Percentiles rank a stretch among this genome's conserved stretches.
These are phyloP conservation scores for Cebidichthys violaceus DNA, from an alignment of 2,113 vertebrate species.

Conservation along the genomic window DNA sequence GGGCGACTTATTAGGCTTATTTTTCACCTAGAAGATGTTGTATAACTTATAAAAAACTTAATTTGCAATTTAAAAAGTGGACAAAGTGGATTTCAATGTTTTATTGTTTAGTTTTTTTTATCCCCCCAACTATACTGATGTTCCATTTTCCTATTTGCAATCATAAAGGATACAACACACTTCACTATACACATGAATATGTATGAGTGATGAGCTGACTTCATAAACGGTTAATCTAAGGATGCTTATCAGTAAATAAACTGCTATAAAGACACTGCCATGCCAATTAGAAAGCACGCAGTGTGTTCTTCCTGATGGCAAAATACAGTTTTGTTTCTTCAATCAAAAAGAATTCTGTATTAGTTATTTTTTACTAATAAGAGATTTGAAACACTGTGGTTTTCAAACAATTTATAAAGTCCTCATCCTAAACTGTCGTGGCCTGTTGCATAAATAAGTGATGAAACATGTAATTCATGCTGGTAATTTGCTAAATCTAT, in stretches of 20 bases:
- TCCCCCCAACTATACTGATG: background rate
- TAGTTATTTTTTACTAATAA: background rate
- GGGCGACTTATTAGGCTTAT: no score
- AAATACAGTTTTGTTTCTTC: background rate
- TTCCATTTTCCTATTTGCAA: background rate
- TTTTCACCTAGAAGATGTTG: background rate
- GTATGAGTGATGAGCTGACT: background rate
- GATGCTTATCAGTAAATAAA: background rate
- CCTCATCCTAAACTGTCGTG: background rate
- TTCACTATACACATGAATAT: background rate
- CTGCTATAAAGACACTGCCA: background rate
- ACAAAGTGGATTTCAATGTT: background rate
- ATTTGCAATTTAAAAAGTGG: background rate
- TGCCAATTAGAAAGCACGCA: background rate
- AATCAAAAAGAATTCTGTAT: background rate
- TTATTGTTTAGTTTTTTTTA: no score
- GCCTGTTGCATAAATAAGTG: background rate
- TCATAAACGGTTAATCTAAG: background rate
- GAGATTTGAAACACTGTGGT: background rate
- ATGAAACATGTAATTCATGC: constrained; percentile 2
- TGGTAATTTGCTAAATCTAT: constrained; percentile 18
- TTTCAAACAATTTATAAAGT: background rate
- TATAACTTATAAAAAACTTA: no score
- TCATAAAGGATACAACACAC: background rate
- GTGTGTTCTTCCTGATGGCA: background rate